Evolutionary conservation across 2,888 invertebrate species (phyloP).

Genomic region (Rhagium mordax): DNA sequence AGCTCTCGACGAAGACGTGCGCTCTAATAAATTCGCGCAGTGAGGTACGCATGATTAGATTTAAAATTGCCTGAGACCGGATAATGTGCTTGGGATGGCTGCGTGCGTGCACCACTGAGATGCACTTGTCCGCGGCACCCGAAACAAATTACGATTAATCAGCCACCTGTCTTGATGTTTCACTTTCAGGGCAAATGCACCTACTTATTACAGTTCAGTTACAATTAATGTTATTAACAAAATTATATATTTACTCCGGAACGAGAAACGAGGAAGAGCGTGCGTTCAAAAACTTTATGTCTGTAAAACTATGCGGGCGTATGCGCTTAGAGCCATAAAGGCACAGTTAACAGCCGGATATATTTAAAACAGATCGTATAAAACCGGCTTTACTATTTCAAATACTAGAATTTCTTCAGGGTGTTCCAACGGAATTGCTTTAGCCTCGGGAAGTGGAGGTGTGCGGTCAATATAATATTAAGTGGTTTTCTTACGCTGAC

Average conservation of each 20-base stretch:
- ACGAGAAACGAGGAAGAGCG: background rate
- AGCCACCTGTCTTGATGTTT: background rate
- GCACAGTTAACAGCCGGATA: background rate
- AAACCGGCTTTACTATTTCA: background rate
- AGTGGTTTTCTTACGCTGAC: too few species aligned
- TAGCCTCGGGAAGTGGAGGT: too few species aligned
- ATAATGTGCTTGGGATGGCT: background rate
- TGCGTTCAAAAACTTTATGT: background rate
- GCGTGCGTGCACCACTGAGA: background rate
- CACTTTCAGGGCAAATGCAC: background rate
- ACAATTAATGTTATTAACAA: background rate
- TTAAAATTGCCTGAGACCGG: background rate
- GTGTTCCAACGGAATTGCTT: too few species aligned
- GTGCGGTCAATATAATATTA: too few species aligned
- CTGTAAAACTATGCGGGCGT: background rate
- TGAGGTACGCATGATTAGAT: background rate
- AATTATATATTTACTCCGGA: background rate
- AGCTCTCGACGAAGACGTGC: slow-evolving; percentile 33
- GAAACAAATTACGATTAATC: slow-evolving; percentile 7
- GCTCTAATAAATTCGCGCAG: slow-evolving; percentile 5
- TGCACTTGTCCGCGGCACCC: background rate
- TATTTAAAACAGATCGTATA: background rate
- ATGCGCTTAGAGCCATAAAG: background rate
- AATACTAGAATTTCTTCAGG: too few species aligned
- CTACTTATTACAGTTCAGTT: background rate